phyloP scores from a whole-genome alignment of 2,113 vertebrate genomes.

The Mola mola region DNA sequence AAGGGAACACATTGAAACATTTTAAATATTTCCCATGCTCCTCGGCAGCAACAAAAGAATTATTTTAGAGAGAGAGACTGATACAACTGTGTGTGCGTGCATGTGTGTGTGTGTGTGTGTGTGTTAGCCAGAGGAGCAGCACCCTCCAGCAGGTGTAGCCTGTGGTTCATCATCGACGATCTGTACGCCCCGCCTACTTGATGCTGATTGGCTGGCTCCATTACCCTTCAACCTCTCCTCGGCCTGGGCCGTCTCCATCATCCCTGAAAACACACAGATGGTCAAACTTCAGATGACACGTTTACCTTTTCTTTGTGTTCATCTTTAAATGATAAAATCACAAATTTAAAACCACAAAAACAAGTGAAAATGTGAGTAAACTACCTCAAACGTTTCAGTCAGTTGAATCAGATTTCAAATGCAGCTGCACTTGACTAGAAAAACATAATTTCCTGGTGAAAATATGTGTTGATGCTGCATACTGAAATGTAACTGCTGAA shows the following conservation, averaged over 20 bases:
- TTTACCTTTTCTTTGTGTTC: too few relatives aligned
- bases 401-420: too few relatives aligned
- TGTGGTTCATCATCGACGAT: conserved; percentile 96
- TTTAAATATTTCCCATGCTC: conserved; percentile 62
- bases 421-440: too few relatives aligned
- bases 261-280: conserved; percentile 81
- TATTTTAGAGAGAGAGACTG: conserved; percentile 35
- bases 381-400: too few relatives aligned
- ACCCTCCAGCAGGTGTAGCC: conserved; percentile 87
- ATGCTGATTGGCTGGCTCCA: conserved; percentile 87
- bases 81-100: conserved; percentile 26
- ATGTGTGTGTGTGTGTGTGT: conserved; percentile 38
- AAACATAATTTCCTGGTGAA: too few relatives aligned
- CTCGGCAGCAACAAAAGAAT: conserved; percentile 55
- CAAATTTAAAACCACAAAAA: too few relatives aligned
- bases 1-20: conserved; percentile 39
- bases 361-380: too few relatives aligned
- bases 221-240: conserved; percentile 94
- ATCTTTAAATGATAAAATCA: too few relatives aligned
- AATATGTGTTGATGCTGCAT: too few relatives aligned
- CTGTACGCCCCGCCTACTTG: conserved; percentile 90
- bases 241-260: conserved; percentile 96
- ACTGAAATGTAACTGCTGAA: too few relatives aligned
- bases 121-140: conserved; percentile 93
- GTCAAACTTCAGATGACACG: too few relatives aligned